These are phyloP conservation scores for Tragulus kanchil DNA, from an alignment of 2,113 vertebrate genomes.

Conservation along the genomic window DNA sequence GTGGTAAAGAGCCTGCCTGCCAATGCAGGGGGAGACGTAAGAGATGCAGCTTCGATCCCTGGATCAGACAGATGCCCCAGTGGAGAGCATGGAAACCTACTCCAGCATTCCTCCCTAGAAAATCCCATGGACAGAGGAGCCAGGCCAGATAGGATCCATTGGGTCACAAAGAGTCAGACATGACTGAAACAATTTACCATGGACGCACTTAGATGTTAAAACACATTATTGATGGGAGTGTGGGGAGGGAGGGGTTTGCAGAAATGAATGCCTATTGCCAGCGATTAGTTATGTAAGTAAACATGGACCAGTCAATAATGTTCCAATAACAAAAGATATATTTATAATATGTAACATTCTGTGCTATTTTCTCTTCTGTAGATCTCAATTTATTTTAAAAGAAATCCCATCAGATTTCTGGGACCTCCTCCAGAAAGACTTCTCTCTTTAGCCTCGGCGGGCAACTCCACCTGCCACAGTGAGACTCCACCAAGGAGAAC, in stretches of 20 bases:
- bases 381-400: not conserved
- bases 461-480: rapidly evolving
- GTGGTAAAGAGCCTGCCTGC: not conserved
- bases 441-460: not conserved
- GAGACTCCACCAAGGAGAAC: not conserved
- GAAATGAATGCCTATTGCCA: rapidly evolving
- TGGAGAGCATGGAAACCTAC: not conserved
- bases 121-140: not conserved
- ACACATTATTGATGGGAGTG: not conserved
- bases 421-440: not conserved
- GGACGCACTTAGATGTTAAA: not conserved
- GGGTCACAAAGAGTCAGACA: not conserved
- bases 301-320: not conserved
- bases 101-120: not conserved
- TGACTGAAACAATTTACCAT: not conserved
- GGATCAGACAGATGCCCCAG: not conserved
- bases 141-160: not conserved
- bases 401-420: not conserved
- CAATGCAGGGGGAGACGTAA: not conserved
- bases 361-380: not conserved
- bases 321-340: not conserved
- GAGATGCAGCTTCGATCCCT: not conserved
- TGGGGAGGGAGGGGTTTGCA: not conserved
- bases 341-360: not conserved
- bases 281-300: not conserved